A percentile compares a stretch with the other conserved stretches of the same genome.
Conservation (phyloP, 2,797 vertebrate species). For the Crotalus adamanteus region DNA sequence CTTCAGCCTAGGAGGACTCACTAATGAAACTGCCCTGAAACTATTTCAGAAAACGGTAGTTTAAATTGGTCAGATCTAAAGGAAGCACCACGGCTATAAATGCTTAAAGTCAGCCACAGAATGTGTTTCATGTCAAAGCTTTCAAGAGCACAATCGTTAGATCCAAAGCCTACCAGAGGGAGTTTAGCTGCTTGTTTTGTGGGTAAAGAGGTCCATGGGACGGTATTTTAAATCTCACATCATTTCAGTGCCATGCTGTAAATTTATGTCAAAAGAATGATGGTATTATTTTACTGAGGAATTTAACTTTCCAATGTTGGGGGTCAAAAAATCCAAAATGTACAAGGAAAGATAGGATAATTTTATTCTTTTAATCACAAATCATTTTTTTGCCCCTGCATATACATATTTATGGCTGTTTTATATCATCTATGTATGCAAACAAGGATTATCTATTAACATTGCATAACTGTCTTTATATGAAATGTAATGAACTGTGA, state of each 20-base stretch:
- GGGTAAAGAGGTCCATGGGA: neutral
- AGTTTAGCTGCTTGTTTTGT: neutral
- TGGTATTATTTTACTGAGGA: neutral
- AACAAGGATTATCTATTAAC: slow-evolving; percentile 12
- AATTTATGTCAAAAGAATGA: neutral
- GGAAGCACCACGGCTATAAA: neutral
- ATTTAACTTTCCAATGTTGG: neutral
- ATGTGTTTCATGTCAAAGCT: neutral
- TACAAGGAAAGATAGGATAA: neutral
- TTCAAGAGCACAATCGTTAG: neutral
- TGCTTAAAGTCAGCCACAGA: neutral
- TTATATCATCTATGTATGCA: neutral
- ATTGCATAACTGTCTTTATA: neutral
- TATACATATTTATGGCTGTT: neutral
- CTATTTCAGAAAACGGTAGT: neutral
- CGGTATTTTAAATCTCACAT: neutral
- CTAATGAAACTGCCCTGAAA: neutral
- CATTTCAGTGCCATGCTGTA: neutral
- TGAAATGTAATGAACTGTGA: neutral
- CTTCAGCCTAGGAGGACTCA: neutral
- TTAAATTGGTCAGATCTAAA: neutral
- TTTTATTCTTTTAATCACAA: neutral
- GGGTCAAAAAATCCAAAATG: neutral
- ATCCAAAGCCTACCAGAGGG: neutral
- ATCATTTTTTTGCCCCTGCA: neutral